Evolutionary conservation across 1,140 invertebrate species (phyloP), one percentile per base, ranked within the genome.

Genomic region (Drusus annulatus): DNA sequence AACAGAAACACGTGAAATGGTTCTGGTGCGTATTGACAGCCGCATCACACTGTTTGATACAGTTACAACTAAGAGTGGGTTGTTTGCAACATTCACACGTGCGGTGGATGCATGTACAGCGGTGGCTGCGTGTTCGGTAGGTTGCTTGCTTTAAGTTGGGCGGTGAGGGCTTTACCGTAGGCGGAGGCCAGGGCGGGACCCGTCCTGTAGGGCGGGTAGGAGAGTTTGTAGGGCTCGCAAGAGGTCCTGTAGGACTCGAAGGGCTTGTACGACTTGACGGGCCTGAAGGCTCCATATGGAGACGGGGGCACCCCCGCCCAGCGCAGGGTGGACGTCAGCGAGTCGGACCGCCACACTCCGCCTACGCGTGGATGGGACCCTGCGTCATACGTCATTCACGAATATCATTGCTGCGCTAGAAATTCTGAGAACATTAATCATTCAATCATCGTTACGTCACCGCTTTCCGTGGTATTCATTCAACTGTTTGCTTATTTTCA

Each of bases 261-360:
- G 80, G 65, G 63, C 76, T 69, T 81, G 80, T 81, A 81, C 68
- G 80, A 78, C 80, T 81, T 76, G 80, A 74, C 74, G 80, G 80
- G 80, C 80, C 56, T 71, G 68, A 71, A 71, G 68, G 68, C 45
- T 51, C 25, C 68, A 23, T 51, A 71, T 36, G 68, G 45, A n/a
- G 68, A 51, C 17, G 10, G 68, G 68, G 36, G 36, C 36, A 45
- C 36, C 10, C 68, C 31, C 21, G 50, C 71, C 51, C 71, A 74
- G 17, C 23, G 52, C 50, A 74, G 71, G 15, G 51, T 51, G 31
- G 71, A 56, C 7, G 25, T 54, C 71, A 74, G 71, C 50, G 71
- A 74, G 71, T 28, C 51, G 19, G 31, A 23, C n/a, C 52, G 71
- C 71, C 71, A 74, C 15, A 74, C 16, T 7, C 52, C 52, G 51